phyloP scores from a whole-genome alignment of 64 coral and sea anemone genomes.

The Pocillopora verrucosa region DNA sequence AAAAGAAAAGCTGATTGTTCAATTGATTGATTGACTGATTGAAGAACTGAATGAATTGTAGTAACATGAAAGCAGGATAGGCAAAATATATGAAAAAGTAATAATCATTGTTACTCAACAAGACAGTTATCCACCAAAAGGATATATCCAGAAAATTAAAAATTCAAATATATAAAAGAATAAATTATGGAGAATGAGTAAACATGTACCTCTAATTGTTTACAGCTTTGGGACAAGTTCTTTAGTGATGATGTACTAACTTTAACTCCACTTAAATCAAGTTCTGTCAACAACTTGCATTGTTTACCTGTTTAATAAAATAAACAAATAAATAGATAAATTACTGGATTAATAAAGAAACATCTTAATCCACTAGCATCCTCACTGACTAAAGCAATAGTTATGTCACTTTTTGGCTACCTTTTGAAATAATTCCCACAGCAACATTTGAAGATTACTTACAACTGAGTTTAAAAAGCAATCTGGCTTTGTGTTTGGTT shows the following conservation, averaged over 20 bases:
- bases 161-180: neutral
- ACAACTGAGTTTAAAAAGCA: too few relatives aligned
- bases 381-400: too few relatives aligned
- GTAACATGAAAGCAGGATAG: neutral
- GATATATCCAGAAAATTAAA: neutral
- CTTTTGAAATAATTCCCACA: too few relatives aligned
- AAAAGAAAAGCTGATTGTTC: too few relatives aligned
- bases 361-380: too few relatives aligned
- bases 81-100: neutral
- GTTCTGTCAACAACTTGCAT: slow-evolving; percentile 59
- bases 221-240: slow-evolving; percentile 67
- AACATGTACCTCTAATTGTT: slow-evolving; percentile 70
- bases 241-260: slow-evolving; percentile 82
- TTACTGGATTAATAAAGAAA: too few relatives aligned
- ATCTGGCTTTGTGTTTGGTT: too few relatives aligned
- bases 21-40: neutral
- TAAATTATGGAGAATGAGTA: neutral
- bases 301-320: slow-evolving; percentile 55
- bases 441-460: too few relatives aligned
- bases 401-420: too few relatives aligned
- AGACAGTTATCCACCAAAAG: neutral
- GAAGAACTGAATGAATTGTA: neutral
- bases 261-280: slow-evolving; percentile 76
- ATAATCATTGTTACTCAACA: too few relatives aligned
- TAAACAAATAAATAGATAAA: neutral